Conservation (phyloP, 2,113 vertebrate genomes). For the Lagopus muta region DNA sequence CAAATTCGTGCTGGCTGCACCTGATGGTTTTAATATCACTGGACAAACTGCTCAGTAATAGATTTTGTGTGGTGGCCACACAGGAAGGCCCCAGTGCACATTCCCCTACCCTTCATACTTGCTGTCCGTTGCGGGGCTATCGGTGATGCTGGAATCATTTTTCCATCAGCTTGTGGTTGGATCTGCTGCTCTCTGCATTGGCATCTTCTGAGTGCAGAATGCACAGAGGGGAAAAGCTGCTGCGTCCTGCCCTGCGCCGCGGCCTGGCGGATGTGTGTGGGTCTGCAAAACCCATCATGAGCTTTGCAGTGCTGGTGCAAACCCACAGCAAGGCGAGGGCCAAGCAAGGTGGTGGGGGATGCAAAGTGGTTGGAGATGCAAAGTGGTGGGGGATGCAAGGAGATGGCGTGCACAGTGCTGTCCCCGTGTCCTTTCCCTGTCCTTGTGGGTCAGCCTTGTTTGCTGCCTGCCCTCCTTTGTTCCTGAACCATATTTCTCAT, state of each 20-base stretch:
- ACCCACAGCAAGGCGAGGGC: accelerated
- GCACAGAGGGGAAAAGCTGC: accelerated
- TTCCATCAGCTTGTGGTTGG: background rate
- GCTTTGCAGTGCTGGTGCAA: accelerated
- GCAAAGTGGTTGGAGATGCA: background rate
- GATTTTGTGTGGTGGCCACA: background rate
- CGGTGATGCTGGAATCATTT: background rate
- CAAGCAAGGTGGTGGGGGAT: background rate
- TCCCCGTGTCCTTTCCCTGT: background rate
- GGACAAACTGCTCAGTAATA: background rate
- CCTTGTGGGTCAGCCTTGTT: background rate
- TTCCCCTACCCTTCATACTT: background rate
- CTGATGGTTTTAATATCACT: background rate
- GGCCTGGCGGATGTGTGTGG: accelerated
- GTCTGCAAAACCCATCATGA: background rate
- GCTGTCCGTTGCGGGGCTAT: accelerated
- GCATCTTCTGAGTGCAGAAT: background rate
- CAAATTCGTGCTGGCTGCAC: background rate
- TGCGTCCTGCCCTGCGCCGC: accelerated
- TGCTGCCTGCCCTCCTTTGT: background rate
- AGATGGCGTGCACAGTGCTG: background rate
- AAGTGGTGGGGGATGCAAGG: too few relatives aligned
- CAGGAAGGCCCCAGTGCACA: background rate
- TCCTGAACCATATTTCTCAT: background rate
- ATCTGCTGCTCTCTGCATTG: background rate